Evolutionary conservation across 2,888 invertebrate genomes (phyloP).

Genomic region (Empis livida): DNA sequence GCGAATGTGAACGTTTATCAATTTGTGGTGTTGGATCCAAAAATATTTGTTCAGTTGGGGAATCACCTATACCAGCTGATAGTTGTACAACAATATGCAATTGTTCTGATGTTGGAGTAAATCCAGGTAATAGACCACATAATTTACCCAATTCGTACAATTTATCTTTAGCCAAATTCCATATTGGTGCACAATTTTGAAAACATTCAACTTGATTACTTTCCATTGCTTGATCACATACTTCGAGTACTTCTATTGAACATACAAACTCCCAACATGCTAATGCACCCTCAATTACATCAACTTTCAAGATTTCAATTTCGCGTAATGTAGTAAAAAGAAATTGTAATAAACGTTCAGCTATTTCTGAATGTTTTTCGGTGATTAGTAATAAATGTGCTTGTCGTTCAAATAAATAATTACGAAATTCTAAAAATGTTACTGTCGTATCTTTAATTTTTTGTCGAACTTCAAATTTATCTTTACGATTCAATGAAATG

Average conservation of each 20-base stretch:
- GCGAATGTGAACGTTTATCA: constrained; percentile 36
- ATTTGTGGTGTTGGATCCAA: constrained; percentile 26
- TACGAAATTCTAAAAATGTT: constrained; percentile 78
- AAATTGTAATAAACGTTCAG: constrained; percentile 77
- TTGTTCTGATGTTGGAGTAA: constrained; percentile 69
- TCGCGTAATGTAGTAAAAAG: constrained; percentile 83
- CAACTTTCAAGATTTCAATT: constrained; percentile 64
- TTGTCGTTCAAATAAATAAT: constrained; percentile 87
- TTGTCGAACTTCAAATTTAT: constrained; percentile 39
- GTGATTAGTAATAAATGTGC: constrained; percentile 57
- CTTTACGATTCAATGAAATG: constrained; percentile 47
- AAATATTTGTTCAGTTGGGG: constrained; percentile 36
- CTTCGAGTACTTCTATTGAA: constrained; percentile 73
- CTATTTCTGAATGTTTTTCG: constrained; percentile 47
- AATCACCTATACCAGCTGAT: constrained; percentile 82
- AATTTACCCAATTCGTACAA: constrained; percentile 63
- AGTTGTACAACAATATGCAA: constrained; percentile 81
- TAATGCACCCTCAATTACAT: constrained; percentile 67
- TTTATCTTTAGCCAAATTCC: constrained; percentile 82
- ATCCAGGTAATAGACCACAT: constrained; percentile 81
- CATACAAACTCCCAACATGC: constrained; percentile 90
- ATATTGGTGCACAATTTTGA: constrained; percentile 69
- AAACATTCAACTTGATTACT: constrained; percentile 62
- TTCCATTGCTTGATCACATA: constrained; percentile 57
- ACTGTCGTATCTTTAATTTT: constrained; percentile 35